Conservation (phyloP, 2,888 invertebrate genomes). For the Auanema freiburgensis region DNA sequence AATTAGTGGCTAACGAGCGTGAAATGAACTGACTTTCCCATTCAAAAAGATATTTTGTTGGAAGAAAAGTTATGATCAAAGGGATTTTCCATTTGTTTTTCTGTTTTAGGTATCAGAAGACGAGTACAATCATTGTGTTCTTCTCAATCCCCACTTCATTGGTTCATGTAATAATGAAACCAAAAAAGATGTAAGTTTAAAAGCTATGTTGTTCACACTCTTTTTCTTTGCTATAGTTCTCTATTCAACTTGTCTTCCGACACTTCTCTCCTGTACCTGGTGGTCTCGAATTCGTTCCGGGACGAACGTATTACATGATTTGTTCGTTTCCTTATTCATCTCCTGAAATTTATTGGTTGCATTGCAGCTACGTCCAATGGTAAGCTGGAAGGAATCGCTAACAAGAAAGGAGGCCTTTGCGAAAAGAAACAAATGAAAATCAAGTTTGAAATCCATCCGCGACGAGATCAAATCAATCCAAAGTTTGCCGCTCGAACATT, state of each 20-base stretch:
- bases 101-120: conserved; percentile 42
- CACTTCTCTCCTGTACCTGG: conserved; percentile 61
- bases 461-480: conserved; percentile 25
- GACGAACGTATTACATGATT: conserved; percentile 59
- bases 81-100: too few relatives aligned
- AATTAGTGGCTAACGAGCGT: too few relatives aligned
- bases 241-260: conserved; percentile 61
- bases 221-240: conserved; percentile 27
- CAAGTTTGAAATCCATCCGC: conserved; percentile 54
- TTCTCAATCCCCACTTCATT: conserved; percentile 29
- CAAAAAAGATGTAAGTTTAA: conserved; percentile 2
- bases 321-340: conserved; percentile 37
- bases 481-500: conserved; percentile 45
- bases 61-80: too few relatives aligned
- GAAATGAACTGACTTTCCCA: too few relatives aligned
- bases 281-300: conserved; percentile 60
- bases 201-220: not conserved
- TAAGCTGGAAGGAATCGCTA: conserved; percentile 52
- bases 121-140: conserved; percentile 45
- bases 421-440: conserved; percentile 57
- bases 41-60: too few relatives aligned
- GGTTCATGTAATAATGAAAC: conserved; percentile 40
- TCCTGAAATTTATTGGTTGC: not conserved
- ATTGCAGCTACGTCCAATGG: conserved; percentile 62
- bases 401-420: conserved; percentile 58